Evolutionary conservation across 1,140 invertebrate genomes (phyloP).

Genomic region (Episyrphus balteatus): DNA sequence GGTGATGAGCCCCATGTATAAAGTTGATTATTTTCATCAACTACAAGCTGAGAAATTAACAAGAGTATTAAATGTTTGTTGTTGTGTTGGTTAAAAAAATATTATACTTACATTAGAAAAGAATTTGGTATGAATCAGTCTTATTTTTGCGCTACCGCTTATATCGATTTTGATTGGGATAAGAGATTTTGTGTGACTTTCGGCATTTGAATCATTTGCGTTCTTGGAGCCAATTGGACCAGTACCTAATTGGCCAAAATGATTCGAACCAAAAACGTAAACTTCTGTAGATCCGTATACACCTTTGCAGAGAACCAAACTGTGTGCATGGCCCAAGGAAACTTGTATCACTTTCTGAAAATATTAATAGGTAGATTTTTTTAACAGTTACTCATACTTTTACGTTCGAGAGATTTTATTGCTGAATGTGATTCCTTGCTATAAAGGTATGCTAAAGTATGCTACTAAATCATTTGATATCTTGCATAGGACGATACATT

Average conservation of each 20-base stretch:
- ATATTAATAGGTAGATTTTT: no score
- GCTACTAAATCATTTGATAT: no score
- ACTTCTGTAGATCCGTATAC: conserved; percentile 39
- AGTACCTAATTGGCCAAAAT: conserved; percentile 66
- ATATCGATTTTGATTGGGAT: conserved; percentile 44
- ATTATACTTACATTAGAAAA: conserved; percentile 64
- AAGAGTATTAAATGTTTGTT: not conserved
- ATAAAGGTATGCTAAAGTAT: no score
- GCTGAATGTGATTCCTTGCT: no score
- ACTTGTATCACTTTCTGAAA: conserved; percentile 42
- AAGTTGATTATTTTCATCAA: conserved; percentile 53
- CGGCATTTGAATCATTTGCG: conserved; percentile 4
- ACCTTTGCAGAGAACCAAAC: conserved; percentile 44
- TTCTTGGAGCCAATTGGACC: conserved; percentile 31
- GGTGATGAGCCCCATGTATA: conserved; percentile 72
- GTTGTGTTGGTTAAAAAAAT: not conserved
- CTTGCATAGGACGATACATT: no score
- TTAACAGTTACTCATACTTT: no score
- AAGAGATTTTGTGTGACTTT: conserved; percentile 28
- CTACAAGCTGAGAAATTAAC: conserved; percentile 48
- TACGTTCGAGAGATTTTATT: no score
- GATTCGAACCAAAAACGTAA: conserved; percentile 65
- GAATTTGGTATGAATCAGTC: conserved; percentile 60
- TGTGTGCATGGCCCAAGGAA: conserved; percentile 65
- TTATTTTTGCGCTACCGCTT: conserved; percentile 41